A percentile compares a stretch with the other conserved stretches of the same genome.
phyloP scores from a whole-genome alignment of 2,113 vertebrate species.

The Leucopsar rothschildi region DNA sequence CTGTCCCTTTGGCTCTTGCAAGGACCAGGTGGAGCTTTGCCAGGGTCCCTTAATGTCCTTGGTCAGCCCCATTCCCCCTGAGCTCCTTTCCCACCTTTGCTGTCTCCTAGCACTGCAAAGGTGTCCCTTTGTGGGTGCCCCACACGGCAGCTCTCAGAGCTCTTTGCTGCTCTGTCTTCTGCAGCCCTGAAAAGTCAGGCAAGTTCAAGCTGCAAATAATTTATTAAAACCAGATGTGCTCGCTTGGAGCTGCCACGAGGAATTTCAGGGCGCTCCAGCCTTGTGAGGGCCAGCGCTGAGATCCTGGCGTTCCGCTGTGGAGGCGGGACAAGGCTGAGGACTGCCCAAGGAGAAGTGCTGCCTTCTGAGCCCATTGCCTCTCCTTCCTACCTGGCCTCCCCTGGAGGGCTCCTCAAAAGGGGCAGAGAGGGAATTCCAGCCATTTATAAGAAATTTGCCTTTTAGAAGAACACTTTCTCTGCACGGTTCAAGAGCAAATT shows the following conservation, averaged over 20 bases:
- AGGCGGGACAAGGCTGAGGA: not conserved
- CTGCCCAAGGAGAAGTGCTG: not conserved
- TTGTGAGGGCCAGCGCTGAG: not conserved
- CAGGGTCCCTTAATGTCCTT: not conserved
- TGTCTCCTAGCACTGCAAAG: not conserved
- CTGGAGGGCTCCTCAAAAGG: not conserved
- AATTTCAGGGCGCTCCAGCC: constrained; percentile 39
- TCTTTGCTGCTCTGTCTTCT: not conserved
- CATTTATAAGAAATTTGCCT: not conserved
- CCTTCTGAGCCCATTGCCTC: not conserved
- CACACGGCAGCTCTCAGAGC: not conserved
- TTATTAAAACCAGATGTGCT: constrained; percentile 66
- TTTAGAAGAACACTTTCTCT: not conserved
- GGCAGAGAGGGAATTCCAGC: not conserved
- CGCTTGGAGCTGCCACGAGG: constrained; percentile 20
- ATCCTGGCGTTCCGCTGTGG: constrained; percentile 13
- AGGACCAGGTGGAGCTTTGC: not conserved
- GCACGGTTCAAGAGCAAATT: not conserved
- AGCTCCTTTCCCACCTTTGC: not conserved
- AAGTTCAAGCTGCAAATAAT: constrained; percentile 51
- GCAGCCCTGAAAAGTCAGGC: constrained; percentile 10
- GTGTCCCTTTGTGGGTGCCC: not conserved
- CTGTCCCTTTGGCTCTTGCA: rapidly evolving
- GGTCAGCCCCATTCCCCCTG: not conserved
- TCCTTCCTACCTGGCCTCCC: not conserved